Conservation (phyloP, 1,140 invertebrate species). For the Episyrphus balteatus region DNA sequence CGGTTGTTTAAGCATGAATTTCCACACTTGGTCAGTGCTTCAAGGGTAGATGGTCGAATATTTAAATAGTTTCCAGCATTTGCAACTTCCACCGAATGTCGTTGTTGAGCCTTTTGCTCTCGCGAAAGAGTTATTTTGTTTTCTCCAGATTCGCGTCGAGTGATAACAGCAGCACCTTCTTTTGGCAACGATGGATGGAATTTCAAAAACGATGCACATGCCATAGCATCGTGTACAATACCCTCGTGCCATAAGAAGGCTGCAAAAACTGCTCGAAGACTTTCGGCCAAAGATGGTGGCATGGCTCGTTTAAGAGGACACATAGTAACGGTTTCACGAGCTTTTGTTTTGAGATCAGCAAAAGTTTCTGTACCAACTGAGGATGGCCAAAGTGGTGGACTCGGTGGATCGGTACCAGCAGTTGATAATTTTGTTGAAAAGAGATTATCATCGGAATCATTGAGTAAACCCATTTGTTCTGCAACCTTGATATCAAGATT, state of each 20-base stretch:
- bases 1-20: constrained; percentile 33
- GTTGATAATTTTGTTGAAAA: constrained; percentile 1
- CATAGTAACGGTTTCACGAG: constrained; percentile 13
- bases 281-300: constrained; percentile 86
- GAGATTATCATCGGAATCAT: too few relatives aligned
- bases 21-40: constrained; percentile 62
- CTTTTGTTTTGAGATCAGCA: neutral
- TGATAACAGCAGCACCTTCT: constrained; percentile 63
- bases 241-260: constrained; percentile 95
- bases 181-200: constrained; percentile 84
- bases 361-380: neutral
- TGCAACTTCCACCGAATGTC: constrained; percentile 79
- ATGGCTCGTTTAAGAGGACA: constrained; percentile 61
- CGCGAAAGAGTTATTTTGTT: constrained; percentile 22
- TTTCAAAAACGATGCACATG: constrained; percentile 89
- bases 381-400: constrained; percentile 15
- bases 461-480: too few relatives aligned
- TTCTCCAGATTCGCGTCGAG: constrained; percentile 38
- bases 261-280: constrained; percentile 85
- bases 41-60: constrained; percentile 65
- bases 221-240: constrained; percentile 94
- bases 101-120: constrained; percentile 53
- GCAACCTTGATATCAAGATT: too few relatives aligned
- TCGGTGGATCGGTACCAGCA: constrained; percentile 9
- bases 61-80: constrained; percentile 66